phyloP scores from a whole-genome alignment of 2,888 invertebrate genomes.

The Acanthopleura granulata region DNA sequence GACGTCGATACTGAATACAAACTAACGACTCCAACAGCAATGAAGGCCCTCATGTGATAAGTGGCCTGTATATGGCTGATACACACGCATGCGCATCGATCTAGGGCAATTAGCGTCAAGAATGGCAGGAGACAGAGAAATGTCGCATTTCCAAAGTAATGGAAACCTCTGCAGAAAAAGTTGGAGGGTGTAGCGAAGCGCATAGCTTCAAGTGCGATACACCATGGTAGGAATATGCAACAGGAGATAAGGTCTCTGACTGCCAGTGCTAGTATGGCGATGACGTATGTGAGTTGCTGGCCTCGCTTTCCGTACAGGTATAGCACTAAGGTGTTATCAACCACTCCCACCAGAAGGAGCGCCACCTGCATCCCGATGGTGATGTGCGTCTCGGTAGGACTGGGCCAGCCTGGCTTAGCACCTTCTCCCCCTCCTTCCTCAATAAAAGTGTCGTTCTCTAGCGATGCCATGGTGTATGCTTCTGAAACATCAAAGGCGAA shows the following conservation, averaged over 20 bases:
- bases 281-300: not conserved
- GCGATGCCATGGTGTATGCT: too few relatives aligned
- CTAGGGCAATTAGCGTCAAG: not conserved
- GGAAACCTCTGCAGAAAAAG: not conserved
- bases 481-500: too few relatives aligned
- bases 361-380: not conserved
- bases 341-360: not conserved
- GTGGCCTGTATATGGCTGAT: not conserved
- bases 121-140: not conserved
- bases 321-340: not conserved
- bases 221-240: not conserved
- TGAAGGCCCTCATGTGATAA: not conserved
- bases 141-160: not conserved
- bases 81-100: conserved; percentile 10
- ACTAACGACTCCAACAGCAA: not conserved
- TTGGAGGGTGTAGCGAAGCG: not conserved
- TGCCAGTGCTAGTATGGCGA: not conserved
- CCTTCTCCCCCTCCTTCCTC: not conserved
- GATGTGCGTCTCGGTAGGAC: not conserved
- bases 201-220: not conserved
- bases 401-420: not conserved
- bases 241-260: not conserved
- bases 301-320: not conserved
- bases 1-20: not conserved
- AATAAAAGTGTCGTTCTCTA: too few relatives aligned